A percentile compares a stretch with the other conserved stretches of the same genome.
These are phyloP conservation scores for Chrysodeixis includens DNA, from an alignment of 2,888 invertebrate species.

Conservation along the genomic window DNA sequence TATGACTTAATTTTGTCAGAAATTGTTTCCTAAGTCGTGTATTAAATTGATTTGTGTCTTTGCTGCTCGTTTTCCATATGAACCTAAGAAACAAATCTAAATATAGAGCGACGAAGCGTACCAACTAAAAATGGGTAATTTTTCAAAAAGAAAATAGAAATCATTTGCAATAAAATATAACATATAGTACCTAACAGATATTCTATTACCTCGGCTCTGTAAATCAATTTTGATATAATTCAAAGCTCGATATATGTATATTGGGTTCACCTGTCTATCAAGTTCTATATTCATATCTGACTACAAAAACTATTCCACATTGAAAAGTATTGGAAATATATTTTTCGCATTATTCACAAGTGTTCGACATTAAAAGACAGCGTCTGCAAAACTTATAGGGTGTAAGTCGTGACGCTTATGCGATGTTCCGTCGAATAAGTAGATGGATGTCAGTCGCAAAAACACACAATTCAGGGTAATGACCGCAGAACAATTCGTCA, in stretches of 20 bases:
- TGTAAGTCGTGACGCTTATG: constrained; percentile 5
- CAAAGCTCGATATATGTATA: background rate
- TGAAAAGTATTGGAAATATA: background rate
- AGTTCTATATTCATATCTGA: background rate
- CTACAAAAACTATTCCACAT: too few relatives aligned
- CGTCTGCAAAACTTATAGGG: background rate
- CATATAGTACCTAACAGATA: background rate
- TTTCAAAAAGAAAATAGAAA: background rate
- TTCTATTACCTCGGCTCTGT: too few relatives aligned
- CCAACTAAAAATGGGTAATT: background rate
- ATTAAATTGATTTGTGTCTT: background rate
- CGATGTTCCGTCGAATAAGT: constrained; percentile 15
- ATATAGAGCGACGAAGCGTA: too few relatives aligned
- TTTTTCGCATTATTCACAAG: constrained; percentile 5
- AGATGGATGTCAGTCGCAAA: constrained; percentile 39
- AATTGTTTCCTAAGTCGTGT: background rate
- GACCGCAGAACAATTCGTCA: constrained; percentile 72
- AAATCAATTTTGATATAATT: background rate
- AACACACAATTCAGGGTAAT: constrained; percentile 62
- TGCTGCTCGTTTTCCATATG: too few relatives aligned
- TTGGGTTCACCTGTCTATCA: too few relatives aligned
- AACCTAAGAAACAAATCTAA: background rate
- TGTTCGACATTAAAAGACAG: background rate
- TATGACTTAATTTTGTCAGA: background rate
- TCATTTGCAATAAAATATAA: background rate